Evolutionary conservation across 2,888 invertebrate species (phyloP).

Genomic region (Helicoverpa assulta): DNA sequence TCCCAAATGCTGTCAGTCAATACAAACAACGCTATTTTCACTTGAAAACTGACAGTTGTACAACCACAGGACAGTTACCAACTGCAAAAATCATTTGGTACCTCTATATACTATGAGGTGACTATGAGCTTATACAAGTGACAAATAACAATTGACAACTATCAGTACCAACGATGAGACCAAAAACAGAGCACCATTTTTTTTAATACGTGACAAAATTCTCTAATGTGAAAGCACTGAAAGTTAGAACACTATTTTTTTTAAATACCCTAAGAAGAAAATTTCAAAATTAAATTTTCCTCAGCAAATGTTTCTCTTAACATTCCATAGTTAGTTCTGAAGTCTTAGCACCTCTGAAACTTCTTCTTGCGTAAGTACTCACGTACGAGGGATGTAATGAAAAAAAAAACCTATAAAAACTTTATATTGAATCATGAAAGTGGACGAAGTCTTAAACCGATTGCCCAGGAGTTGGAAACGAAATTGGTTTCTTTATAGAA

Average conservation of each 20-base stretch:
- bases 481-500: slow-evolving; percentile 59
- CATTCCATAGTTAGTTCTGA: slow-evolving; percentile 32
- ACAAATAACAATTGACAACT: no score
- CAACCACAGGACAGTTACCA: no score
- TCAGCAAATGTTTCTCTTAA: slow-evolving; percentile 26
- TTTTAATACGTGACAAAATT: no score
- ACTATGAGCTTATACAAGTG: no score
- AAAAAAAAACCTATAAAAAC: slow-evolving; percentile 47
- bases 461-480: slow-evolving; percentile 50
- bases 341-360: slow-evolving; percentile 51
- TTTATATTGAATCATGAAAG: slow-evolving; percentile 62
- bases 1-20: no score
- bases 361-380: slow-evolving; percentile 37
- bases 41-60: no score
- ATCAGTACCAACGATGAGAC: no score
- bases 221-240: not conserved
- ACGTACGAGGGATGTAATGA: slow-evolving; percentile 47
- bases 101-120: no score
- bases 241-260: not conserved
- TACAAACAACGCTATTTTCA: no score
- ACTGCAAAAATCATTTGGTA: no score
- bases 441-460: slow-evolving; percentile 57
- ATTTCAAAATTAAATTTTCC: slow-evolving; percentile 43
- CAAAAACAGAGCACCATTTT: no score
- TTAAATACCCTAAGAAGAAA: slow-evolving; percentile 18